Percentiles rank a stretch among this genome's conserved stretches.
These are phyloP conservation scores for Epinephelus moara DNA, from an alignment of 2,113 vertebrate species.

Conservation along the genomic window DNA sequence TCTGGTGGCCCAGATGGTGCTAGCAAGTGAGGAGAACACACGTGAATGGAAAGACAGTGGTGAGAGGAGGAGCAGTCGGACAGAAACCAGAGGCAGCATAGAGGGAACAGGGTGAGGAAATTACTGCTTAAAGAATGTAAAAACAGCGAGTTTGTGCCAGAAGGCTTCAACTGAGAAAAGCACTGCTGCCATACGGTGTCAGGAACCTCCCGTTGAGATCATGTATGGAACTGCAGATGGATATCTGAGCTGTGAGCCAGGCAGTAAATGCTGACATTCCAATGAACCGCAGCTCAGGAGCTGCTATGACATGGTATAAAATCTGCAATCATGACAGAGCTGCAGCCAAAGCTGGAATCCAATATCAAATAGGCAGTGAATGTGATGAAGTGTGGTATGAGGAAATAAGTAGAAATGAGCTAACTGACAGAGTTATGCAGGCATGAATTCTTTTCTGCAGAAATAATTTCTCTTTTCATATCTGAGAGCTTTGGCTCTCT, in stretches of 20 bases:
- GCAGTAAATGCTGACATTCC: conserved; percentile 70
- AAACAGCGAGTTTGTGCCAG: conserved; percentile 53
- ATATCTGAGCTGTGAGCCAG: conserved; percentile 58
- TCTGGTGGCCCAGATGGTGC: conserved; percentile 94
- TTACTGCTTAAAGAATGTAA: conserved; percentile 49
- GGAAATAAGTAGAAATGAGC: conserved; percentile 24
- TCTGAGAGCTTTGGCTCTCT: neutral
- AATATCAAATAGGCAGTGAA: conserved; percentile 51
- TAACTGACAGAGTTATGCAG: conserved; percentile 35
- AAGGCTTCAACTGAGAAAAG: conserved; percentile 56
- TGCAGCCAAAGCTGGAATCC: conserved; percentile 52
- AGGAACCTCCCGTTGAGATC: conserved; percentile 53
- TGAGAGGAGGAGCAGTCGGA: conserved; percentile 32
- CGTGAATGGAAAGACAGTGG: conserved; percentile 42
- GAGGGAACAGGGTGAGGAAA: conserved; percentile 36
- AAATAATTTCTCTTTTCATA: conserved; percentile 25
- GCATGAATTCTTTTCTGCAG: conserved; percentile 13
- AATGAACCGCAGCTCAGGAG: conserved; percentile 68
- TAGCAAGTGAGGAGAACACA: conserved; percentile 71
- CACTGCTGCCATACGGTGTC: conserved; percentile 58
- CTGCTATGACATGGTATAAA: conserved; percentile 53
- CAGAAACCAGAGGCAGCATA: conserved; percentile 40
- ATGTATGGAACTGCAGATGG: conserved; percentile 61
- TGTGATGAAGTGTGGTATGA: conserved; percentile 50
- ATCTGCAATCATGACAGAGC: conserved; percentile 43